phyloP scores from a whole-genome alignment of 1,140 invertebrate species.

The Aphis craccivora region DNA sequence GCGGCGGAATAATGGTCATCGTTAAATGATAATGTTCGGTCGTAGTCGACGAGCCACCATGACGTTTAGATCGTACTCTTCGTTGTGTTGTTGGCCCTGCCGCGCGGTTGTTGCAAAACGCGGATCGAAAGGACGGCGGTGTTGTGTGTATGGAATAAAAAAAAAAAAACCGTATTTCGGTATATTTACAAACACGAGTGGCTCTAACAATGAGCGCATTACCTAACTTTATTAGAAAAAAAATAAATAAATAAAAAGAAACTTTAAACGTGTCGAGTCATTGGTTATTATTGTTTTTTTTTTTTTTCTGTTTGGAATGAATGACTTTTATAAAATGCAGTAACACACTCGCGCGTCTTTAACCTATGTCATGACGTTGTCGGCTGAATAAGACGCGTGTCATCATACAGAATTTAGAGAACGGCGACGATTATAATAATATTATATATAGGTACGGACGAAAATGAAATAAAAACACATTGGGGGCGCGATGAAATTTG shows the following conservation, averaged over 20 bases:
- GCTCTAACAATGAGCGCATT: conserved; percentile 53
- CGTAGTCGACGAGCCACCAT: neutral
- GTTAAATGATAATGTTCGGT: conserved; percentile 1
- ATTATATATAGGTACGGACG: neutral
- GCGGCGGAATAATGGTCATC: neutral
- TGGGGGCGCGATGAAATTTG: conserved; percentile 16
- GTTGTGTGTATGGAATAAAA: conserved; percentile 6
- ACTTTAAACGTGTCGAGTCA: conserved; percentile 58
- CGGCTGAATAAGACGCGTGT: conserved; percentile 53
- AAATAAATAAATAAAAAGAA: conserved; percentile 47
- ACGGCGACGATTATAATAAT: conserved; percentile 32
- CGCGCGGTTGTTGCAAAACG: neutral
- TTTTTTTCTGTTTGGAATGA: conserved; percentile 54
- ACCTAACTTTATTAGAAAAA: conserved; percentile 55
- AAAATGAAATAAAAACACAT: conserved; percentile 38
- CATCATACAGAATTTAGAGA: conserved; percentile 52
- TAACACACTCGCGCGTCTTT: conserved; percentile 49
- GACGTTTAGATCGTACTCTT: neutral
- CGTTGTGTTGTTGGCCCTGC: neutral
- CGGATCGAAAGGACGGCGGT: neutral
- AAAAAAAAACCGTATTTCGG: conserved; percentile 50
- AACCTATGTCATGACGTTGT: conserved; percentile 55
- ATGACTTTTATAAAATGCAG: conserved; percentile 58
- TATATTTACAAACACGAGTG: conserved; percentile 56
- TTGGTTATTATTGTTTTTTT: conserved; percentile 58